Base-by-base conservation (phyloP, 2,113 vertebrate genomes). In the Hippoglossus stenolepis region DNA sequence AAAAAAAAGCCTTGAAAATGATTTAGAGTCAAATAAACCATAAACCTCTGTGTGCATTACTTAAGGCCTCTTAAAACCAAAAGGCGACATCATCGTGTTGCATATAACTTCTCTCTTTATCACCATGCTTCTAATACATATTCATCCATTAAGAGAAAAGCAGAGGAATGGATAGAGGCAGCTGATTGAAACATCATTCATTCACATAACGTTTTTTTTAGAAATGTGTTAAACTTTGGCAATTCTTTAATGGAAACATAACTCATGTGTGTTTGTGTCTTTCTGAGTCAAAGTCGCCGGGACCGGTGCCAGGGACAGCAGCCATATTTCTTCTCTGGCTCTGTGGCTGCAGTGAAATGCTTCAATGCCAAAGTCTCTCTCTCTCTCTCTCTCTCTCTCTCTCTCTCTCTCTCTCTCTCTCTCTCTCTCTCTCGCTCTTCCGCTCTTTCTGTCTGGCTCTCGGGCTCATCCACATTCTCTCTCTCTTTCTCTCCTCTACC, bases 201-300 rank as follows among this genome's bases (percentile, higher is more conserved):
- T 66, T n/a, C 47, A 51, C 23, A 11, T 65, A 31, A 31, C 31
- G 31, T 31, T 31, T 31, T 64, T 63, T 40, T 24, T 21, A 66
- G 23, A 47, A 13, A 28, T 51, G 12, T 43, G 56, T 38, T n/a
- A 4, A 68, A 65, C 1, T 54, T 45, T 1, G 2, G 7, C 26
- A 12, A 14, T 24, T 5, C 57, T 43, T 56, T 2, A 69, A 66
- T 60, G 31, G 15, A 26, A 70, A 31, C 43, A 54, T 47, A 66
- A 73, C 38, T 75, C 57, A 11, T 77, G 54, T 65, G 49, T 63
- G 40, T 45, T 11, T 69, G 35, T 68, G 71, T 75, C 56, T 73
- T 31, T 85, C 24, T 73, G 59, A 79, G 65, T 84, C 78, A 86
- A 90, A 85, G 77, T 88, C 79, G 13, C 51, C 68, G 73, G 67